Percentiles rank a stretch among this genome's conserved stretches.
These are phyloP conservation scores for Picathartes gymnocephalus DNA, from an alignment of 2,113 vertebrate species.

Conservation along the genomic window DNA sequence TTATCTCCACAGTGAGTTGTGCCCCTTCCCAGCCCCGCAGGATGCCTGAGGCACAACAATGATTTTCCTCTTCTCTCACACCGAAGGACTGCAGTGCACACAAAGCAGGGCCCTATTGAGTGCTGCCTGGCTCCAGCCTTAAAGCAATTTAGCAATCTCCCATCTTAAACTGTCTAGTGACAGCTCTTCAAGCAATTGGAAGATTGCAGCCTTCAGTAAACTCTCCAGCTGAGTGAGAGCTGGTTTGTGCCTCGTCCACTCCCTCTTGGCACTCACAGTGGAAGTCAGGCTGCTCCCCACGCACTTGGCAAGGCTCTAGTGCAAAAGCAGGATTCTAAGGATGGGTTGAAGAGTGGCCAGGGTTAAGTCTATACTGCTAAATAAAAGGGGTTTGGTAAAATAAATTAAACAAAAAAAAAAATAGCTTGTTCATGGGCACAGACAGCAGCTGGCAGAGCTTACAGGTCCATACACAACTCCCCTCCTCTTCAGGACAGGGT, in stretches of 20 bases:
- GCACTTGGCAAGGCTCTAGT: neutral
- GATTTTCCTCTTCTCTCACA: neutral
- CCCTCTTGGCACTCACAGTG: neutral
- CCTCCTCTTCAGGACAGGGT: neutral
- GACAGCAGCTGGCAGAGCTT: neutral
- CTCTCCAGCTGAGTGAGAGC: constrained; percentile 45
- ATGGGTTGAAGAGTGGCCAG: neutral
- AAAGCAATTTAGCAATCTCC: constrained; percentile 38
- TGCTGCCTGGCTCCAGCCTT: constrained; percentile 8
- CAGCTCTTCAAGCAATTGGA: constrained; percentile 58
- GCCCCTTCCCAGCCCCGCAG: neutral
- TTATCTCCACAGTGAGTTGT: neutral
- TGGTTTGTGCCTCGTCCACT: neutral
- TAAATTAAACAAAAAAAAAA: neutral
- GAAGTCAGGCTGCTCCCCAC: neutral
- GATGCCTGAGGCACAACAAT: neutral
- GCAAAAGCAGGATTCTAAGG: neutral
- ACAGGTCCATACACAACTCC: neutral
- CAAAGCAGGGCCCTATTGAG: neutral
- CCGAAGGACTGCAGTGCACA: rapidly evolving
- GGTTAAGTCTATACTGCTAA: neutral
- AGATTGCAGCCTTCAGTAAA: constrained; percentile 36
- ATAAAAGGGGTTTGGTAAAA: neutral
- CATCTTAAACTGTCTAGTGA: constrained; percentile 54
- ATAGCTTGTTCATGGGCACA: neutral